Evolutionary conservation across 1,140 invertebrate genomes (phyloP), one percentile per base, ranked within the genome.

Genomic region (Drosophila santomea): DNA sequence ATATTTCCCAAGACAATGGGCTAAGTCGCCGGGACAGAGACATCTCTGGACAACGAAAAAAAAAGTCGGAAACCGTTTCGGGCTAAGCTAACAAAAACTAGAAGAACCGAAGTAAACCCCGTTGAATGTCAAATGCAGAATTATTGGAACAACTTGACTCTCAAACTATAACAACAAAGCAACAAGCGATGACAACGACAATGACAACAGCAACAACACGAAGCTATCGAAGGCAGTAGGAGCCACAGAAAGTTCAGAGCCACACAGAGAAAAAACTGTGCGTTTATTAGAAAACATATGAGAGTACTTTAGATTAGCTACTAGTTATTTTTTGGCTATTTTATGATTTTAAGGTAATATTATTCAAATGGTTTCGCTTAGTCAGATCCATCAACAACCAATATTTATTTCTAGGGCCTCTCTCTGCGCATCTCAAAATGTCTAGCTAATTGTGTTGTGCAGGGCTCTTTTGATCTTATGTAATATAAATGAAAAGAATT

Each of bases 91-190:
- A 68, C 67, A 62, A 60, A 57, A 60, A 71, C 41, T 38, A 43
- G 64, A 74, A 74, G 66, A 69, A 55, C 66, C 66, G 32, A 68
- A 55, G 58, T 62, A 54, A 73, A 55, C 55, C 63, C 55, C 74
- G 56, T 89, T 76, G 84, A 88, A 90, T 89, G 84, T 89, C 84
- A 90, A 90, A 89, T 90, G 85, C 84, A 84, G 85, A 89, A 89
- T 84, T 89, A 89, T 89, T 90, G 80, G 77, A 78, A 90, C 78
- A 82, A 82, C 78, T 86, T 82, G 82, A 86, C 78, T 78, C 60
- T 75, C 69, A 75, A 81, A 82, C 74, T 78, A 72, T 78, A 78
- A 78, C 76, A 77, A 77, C 56, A 68, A 62, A 59, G 74, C 73
- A 80, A 85, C 79, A 73, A 82, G 76, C 71, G 67, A 81, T 71